A percentile compares a stretch with the other conserved stretches of the same genome.
phyloP scores from a whole-genome alignment of 2,797 vertebrate species.

The Ctenopoma multispine region DNA sequence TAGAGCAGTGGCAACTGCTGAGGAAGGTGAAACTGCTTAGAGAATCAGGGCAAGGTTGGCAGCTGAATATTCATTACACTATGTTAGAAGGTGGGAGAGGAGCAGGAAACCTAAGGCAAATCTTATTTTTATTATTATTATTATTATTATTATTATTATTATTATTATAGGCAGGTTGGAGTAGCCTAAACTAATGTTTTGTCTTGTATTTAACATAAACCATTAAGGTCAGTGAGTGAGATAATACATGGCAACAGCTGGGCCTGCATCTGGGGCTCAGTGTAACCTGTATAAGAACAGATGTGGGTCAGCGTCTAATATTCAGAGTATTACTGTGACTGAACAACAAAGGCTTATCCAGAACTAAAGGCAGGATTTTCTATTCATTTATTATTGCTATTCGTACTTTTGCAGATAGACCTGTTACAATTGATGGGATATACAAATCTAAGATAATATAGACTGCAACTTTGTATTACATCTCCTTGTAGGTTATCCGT shows the following conservation, averaged over 20 bases:
- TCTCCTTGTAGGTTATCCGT: neutral
- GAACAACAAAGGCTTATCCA: slow-evolving; percentile 66
- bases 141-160: neutral
- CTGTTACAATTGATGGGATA: slow-evolving; percentile 14
- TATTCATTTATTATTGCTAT: slow-evolving; percentile 46
- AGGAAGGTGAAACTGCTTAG: slow-evolving; percentile 44
- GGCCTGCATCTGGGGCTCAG: slow-evolving; percentile 74
- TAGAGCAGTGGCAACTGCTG: slow-evolving; percentile 43
- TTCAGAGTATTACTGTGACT: slow-evolving; percentile 61
- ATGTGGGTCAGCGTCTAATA: slow-evolving; percentile 78
- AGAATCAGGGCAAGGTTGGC: slow-evolving; percentile 39
- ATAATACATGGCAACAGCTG: slow-evolving; percentile 79
- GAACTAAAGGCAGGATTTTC: slow-evolving; percentile 55
- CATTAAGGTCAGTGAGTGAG: slow-evolving; percentile 66
- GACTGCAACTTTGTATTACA: neutral
- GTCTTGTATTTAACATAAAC: slow-evolving; percentile 62
- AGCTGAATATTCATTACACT: slow-evolving; percentile 60
- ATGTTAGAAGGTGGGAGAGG: slow-evolving; percentile 11
- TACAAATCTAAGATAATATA: slow-evolving; percentile 20
- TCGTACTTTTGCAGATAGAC: slow-evolving; percentile 48
- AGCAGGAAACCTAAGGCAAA: slow-evolving; percentile 2
- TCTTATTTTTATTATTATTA: slow-evolving; percentile 4
- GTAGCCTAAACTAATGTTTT: slow-evolving; percentile 38
- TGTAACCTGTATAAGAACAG: slow-evolving; percentile 69
- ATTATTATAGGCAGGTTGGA: slow-evolving; percentile 21